phyloP scores from a whole-genome alignment of 2,113 vertebrate species.

The Grus americana region DNA sequence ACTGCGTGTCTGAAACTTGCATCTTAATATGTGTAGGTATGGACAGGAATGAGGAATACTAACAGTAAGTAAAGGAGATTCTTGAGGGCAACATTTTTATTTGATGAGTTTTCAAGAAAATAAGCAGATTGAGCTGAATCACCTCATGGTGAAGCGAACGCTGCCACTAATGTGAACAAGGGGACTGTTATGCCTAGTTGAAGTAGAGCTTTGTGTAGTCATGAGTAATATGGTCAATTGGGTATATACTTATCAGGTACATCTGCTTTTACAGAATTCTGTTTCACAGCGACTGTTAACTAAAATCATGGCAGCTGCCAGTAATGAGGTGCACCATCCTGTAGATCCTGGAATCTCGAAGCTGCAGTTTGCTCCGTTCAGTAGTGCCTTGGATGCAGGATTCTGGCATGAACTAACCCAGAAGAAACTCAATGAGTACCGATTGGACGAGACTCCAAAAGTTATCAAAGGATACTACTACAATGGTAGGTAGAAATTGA shows the following conservation, averaged over 20 bases:
- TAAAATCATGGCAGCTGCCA: constrained; percentile 71
- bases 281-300: background rate
- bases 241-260: background rate
- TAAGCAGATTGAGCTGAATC: background rate
- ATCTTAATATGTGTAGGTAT: background rate
- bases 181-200: background rate
- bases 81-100: background rate
- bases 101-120: background rate
- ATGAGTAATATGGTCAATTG: no score
- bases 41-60: background rate
- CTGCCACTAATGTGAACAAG: background rate
- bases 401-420: constrained; percentile 98
- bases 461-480: constrained; percentile 93
- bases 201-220: background rate
- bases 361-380: constrained; percentile 94
- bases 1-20: background rate
- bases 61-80: background rate
- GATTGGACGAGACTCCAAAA: constrained; percentile 89
- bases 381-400: constrained; percentile 92
- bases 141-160: background rate
- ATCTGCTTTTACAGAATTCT: background rate
- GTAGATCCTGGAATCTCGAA: constrained; percentile 53
- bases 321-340: background rate
- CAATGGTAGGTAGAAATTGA: constrained; percentile 81
- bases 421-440: constrained; percentile 93